phyloP scores from a whole-genome alignment of 2,888 invertebrate species.

The Zaprionus bogoriensis region DNA sequence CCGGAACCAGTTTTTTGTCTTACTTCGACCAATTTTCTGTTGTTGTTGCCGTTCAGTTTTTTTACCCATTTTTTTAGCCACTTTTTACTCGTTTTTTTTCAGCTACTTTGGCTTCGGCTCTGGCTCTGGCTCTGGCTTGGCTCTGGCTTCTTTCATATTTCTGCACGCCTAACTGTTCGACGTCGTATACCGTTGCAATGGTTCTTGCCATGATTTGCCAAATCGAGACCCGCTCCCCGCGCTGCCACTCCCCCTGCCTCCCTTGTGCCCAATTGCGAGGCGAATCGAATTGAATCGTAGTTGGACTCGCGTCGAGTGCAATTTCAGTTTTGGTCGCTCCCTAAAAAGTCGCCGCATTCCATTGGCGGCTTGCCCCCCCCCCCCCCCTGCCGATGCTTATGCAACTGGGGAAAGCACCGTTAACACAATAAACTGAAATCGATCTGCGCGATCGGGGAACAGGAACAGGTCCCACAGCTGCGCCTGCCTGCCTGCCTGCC shows the following conservation, averaged over 20 bases:
- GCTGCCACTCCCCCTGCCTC: not conserved
- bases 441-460: slow-evolving; percentile 26
- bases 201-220: slow-evolving; percentile 67
- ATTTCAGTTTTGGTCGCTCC: slow-evolving; percentile 22
- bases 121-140: slow-evolving; percentile 32
- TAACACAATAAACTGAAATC: slow-evolving; percentile 52
- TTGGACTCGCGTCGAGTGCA: slow-evolving; percentile 6
- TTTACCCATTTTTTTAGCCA: slow-evolving; percentile 32
- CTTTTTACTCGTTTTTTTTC: slow-evolving; percentile 32
- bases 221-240: slow-evolving; percentile 30
- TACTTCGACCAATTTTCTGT: slow-evolving; percentile 58
- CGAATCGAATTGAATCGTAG: slow-evolving; percentile 16
- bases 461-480: slow-evolving; percentile 22
- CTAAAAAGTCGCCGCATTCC: slow-evolving; percentile 14
- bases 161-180: slow-evolving; percentile 73
- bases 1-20: slow-evolving; percentile 72
- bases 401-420: slow-evolving; percentile 40
- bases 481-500: too few relatives aligned
- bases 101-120: slow-evolving; percentile 29
- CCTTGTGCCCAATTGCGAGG: slow-evolving; percentile 7
- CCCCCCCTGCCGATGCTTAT: slow-evolving; percentile 16
- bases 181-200: slow-evolving; percentile 66
- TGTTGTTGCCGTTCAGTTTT: too few relatives aligned
- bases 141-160: slow-evolving; percentile 36
- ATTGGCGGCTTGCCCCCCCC: not conserved